These are phyloP conservation scores for Pantherophis guttatus DNA, from an alignment of 2,113 vertebrate genomes.

Conservation along the genomic window DNA sequence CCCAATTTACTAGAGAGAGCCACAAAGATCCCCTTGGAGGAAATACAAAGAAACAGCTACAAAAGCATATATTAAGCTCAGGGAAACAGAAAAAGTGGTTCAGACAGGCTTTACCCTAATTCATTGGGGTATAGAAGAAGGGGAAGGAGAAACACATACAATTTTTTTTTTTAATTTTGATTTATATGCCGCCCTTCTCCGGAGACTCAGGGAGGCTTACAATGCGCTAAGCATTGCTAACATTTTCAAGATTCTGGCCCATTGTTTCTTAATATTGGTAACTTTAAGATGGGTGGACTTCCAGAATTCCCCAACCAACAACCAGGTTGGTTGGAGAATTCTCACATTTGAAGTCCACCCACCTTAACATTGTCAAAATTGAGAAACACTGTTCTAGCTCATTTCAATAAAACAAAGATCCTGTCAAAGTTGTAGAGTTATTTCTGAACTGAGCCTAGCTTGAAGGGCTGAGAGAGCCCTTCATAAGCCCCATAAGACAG, in stretches of 20 bases:
- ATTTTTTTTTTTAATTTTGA: no score
- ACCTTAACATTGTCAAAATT: not conserved
- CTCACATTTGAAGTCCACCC: not conserved
- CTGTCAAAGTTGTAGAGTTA: not conserved
- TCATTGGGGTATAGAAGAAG: not conserved
- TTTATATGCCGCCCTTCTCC: no score
- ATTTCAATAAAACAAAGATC: not conserved
- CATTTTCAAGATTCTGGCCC: not conserved
- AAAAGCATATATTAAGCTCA: not conserved
- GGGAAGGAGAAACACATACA: not conserved
- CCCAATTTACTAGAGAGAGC: not conserved
- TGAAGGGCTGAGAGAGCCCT: not conserved
- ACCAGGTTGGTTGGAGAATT: not conserved
- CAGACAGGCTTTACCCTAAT: not conserved
- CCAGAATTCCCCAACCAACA: not conserved
- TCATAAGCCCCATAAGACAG: not conserved
- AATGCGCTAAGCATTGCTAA: no score
- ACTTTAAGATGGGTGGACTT: not conserved
- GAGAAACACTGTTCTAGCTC: not conserved
- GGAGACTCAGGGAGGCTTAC: no score
- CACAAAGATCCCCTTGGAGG: not conserved
- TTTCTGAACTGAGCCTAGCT: not conserved
- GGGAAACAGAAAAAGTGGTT: not conserved
- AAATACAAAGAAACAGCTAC: not conserved
- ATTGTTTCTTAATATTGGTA: not conserved